phyloP scores from a whole-genome alignment of 2,888 invertebrate genomes.

The Chromoteleia sp. region DNA sequence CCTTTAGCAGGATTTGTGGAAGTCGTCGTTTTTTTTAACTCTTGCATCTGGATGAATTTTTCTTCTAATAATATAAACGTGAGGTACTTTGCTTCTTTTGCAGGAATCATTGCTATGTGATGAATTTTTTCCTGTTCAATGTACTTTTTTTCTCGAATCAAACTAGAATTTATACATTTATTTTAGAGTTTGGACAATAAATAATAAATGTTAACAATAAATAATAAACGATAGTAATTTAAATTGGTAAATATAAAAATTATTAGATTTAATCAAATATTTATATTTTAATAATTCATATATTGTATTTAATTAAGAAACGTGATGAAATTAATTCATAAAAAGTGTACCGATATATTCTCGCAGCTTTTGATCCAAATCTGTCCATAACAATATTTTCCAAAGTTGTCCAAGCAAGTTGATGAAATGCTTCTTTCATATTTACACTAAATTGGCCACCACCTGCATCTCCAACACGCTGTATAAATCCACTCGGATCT shows the following conservation, averaged over 20 bases:
- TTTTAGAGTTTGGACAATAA: neutral
- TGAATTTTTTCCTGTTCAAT: slow-evolving; percentile 97
- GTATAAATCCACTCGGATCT: slow-evolving; percentile 91
- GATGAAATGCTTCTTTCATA: slow-evolving; percentile 89
- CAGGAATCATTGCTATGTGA: slow-evolving; percentile 95
- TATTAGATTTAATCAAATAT: too few species aligned
- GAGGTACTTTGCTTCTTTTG: slow-evolving; percentile 95
- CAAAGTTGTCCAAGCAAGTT: slow-evolving; percentile 90
- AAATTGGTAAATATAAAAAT: too few species aligned
- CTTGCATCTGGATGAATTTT: slow-evolving; percentile 90
- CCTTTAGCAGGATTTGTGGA: slow-evolving; percentile 92
- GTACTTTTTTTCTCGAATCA: slow-evolving; percentile 91
- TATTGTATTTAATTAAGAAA: neutral
- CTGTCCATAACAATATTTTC: slow-evolving; percentile 94
- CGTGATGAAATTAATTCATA: too few species aligned
- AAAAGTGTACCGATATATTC: slow-evolving; percentile 89
- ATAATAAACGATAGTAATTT: too few species aligned
- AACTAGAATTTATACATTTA: slow-evolving; percentile 84
- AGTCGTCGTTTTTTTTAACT: slow-evolving; percentile 89
- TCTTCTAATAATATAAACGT: slow-evolving; percentile 94
- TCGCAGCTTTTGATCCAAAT: slow-evolving; percentile 93
- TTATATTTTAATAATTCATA: too few species aligned
- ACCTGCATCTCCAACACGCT: slow-evolving; percentile 91
- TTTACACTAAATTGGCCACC: slow-evolving; percentile 93
- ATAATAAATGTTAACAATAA: too few species aligned